Conservation (phyloP, 2,888 invertebrate genomes). For the Meteorus cinctellus region DNA sequence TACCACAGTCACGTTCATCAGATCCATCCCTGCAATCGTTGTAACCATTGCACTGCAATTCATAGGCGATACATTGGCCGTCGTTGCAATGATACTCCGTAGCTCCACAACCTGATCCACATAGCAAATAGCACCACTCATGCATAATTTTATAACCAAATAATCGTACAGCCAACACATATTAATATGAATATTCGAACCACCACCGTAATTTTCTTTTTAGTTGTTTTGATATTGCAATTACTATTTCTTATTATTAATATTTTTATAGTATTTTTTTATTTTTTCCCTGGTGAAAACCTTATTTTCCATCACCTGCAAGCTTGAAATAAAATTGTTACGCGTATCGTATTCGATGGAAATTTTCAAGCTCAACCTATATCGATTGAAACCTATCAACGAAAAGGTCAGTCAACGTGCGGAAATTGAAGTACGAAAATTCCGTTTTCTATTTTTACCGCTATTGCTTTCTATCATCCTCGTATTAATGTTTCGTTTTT, state of each 20-base stretch:
- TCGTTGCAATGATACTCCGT: constrained; percentile 75
- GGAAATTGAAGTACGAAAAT: constrained; percentile 11
- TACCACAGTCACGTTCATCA: constrained; percentile 77
- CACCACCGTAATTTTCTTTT: constrained; percentile 1
- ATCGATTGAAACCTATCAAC: constrained; percentile 28
- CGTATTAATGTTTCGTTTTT: neutral
- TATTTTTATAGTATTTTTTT: constrained; percentile 3
- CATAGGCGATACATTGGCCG: constrained; percentile 77
- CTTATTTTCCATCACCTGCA: constrained; percentile 24
- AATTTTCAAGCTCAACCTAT: constrained; percentile 32
- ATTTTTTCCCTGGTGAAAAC: neutral
- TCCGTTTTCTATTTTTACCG: constrained; percentile 2
- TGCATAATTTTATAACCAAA: constrained; percentile 60
- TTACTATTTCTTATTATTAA: neutral
- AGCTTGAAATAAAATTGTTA: constrained; percentile 28
- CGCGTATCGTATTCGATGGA: constrained; percentile 18
- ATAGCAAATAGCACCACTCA: constrained; percentile 66
- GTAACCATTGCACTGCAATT: constrained; percentile 77
- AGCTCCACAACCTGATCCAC: constrained; percentile 74
- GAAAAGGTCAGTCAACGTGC: constrained; percentile 28
- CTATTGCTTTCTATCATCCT: neutral
- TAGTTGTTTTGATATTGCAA: neutral
- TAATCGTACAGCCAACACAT: constrained; percentile 46
- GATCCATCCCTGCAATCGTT: constrained; percentile 78
- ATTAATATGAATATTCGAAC: constrained; percentile 9